Conservation (phyloP, 2,113 vertebrate genomes). For the Vulpes vulpes region DNA sequence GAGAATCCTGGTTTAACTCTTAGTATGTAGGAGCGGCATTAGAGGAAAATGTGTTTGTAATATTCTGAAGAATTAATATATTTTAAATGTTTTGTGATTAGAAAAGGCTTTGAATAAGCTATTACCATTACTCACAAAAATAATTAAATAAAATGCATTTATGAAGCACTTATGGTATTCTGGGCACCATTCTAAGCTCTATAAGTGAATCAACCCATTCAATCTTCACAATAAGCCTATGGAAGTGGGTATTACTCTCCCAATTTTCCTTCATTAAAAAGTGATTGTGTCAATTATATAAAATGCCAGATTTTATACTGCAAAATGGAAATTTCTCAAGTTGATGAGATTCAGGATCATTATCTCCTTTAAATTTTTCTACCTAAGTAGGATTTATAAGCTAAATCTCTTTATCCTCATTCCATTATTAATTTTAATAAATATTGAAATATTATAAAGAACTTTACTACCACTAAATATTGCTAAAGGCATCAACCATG, state of each 20-base stretch:
- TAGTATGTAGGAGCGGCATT: neutral
- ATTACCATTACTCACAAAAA: neutral
- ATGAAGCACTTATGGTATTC: neutral
- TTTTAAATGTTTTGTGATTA: slow-evolving; percentile 28
- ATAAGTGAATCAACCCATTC: neutral
- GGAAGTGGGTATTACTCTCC: slow-evolving; percentile 2
- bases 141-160: neutral
- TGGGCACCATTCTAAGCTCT: neutral
- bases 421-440: slow-evolving; percentile 72
- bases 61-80: neutral
- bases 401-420: slow-evolving; percentile 48
- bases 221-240: neutral
- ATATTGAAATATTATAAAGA: slow-evolving; percentile 51
- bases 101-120: slow-evolving; percentile 8
- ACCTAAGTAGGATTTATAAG: slow-evolving; percentile 16
- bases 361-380: slow-evolving; percentile 27
- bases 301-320: neutral
- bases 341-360: slow-evolving; percentile 1
- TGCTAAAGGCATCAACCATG: slow-evolving; percentile 8
- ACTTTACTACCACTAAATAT: slow-evolving; percentile 42
- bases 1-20: neutral
- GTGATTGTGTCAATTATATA: slow-evolving; percentile 52
- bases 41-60: neutral
- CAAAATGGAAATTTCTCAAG: slow-evolving; percentile 51
- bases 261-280: slow-evolving; percentile 58